These are phyloP conservation scores for Cataglyphis cursor DNA, from an alignment of 2,888 invertebrate genomes.

Conservation along the genomic window DNA sequence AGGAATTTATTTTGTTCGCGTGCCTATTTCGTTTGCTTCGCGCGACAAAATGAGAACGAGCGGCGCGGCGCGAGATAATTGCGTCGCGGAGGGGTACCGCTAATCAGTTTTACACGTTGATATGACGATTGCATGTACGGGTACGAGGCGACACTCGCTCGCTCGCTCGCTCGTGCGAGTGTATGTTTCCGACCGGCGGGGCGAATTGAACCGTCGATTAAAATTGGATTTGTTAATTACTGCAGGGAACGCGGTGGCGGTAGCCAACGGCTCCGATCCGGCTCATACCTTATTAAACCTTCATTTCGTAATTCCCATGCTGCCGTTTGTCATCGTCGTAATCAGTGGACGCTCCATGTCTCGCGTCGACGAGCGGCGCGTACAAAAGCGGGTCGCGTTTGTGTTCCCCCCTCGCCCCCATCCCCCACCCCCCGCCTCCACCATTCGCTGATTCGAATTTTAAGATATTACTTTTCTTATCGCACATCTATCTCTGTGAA, in stretches of 20 bases:
- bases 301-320: slow-evolving; percentile 82
- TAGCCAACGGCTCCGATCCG: slow-evolving; percentile 63
- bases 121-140: slow-evolving; percentile 75
- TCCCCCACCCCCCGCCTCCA: too few relatives aligned
- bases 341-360: slow-evolving; percentile 69
- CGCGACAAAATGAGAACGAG: slow-evolving; percentile 36
- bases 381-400: not conserved
- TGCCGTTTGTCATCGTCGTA: slow-evolving; percentile 75
- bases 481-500: not conserved
- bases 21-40: slow-evolving; percentile 43
- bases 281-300: slow-evolving; percentile 83
- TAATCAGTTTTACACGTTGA: slow-evolving; percentile 79
- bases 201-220: slow-evolving; percentile 81
- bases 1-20: slow-evolving; percentile 53
- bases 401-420: not conserved
- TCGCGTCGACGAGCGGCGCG: slow-evolving; percentile 51
- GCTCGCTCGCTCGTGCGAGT: slow-evolving; percentile 45
- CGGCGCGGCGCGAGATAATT: slow-evolving; percentile 74
- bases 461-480: slow-evolving; percentile 9
- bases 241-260: slow-evolving; percentile 68
- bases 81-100: slow-evolving; percentile 72
- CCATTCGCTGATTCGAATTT: not conserved
- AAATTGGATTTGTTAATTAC: slow-evolving; percentile 86
- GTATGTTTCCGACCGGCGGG: slow-evolving; percentile 50
- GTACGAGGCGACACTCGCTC: slow-evolving; percentile 1